Evolutionary conservation across 2,797 vertebrate species (phyloP).

Genomic region (Myripristis murdjan): DNA sequence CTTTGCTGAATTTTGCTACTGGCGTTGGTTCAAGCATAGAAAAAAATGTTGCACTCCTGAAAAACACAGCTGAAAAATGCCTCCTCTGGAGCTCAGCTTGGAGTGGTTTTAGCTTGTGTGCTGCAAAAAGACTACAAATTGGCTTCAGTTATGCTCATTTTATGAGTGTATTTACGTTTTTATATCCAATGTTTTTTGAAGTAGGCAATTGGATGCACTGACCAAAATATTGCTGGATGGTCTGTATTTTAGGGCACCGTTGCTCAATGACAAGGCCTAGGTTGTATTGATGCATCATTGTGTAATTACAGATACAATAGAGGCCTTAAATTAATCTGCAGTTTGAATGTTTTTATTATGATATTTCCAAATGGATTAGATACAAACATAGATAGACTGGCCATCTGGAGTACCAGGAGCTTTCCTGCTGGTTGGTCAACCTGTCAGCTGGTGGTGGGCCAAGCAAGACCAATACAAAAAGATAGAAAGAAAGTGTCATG

Average conservation of each 20-base stretch:
- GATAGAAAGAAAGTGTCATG: neutral
- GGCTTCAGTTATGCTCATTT: too few relatives aligned
- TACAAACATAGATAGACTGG: constrained; percentile 27
- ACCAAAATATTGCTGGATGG: too few relatives aligned
- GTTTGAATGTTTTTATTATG: constrained; percentile 9
- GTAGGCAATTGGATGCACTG: too few relatives aligned
- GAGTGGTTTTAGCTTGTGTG: neutral
- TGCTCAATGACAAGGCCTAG: neutral
- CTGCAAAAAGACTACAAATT: neutral
- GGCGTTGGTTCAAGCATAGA: neutral
- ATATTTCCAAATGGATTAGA: constrained; percentile 8
- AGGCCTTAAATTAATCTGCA: neutral
- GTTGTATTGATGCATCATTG: neutral
- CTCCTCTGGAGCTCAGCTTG: neutral
- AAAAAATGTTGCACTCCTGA: neutral
- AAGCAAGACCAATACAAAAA: constrained; percentile 9
- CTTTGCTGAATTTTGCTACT: neutral
- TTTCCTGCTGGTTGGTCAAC: constrained; percentile 44
- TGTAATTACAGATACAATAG: neutral
- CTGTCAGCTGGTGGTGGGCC: constrained; percentile 40
- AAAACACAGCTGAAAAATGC: neutral
- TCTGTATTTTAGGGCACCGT: too few relatives aligned
- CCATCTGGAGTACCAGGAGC: constrained; percentile 51
- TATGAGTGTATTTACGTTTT: too few relatives aligned
- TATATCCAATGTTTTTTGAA: too few relatives aligned